Evolutionary conservation across 2,888 invertebrate species (phyloP).

Genomic region (Leptopilina syphax): DNA sequence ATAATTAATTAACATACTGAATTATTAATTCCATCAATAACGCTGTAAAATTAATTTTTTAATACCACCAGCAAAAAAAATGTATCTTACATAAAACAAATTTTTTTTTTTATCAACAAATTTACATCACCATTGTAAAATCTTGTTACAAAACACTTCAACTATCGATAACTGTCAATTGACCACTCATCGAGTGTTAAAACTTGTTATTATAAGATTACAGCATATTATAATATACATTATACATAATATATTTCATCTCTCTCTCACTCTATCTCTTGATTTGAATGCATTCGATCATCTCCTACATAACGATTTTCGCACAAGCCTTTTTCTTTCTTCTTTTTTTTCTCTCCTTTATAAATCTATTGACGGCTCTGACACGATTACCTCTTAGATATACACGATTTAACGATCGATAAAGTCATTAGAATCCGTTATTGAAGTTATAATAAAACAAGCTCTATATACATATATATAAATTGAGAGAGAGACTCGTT

Average conservation of each 20-base stretch:
- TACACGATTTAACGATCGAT: slow-evolving; percentile 41
- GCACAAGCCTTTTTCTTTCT: not conserved
- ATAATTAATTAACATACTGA: too few relatives aligned
- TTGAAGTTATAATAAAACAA: slow-evolving; percentile 38
- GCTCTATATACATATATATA: not conserved
- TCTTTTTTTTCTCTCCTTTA: too few relatives aligned
- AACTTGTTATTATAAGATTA: slow-evolving; percentile 25
- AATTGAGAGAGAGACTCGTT: slow-evolving; percentile 27
- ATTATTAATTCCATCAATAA: too few relatives aligned
- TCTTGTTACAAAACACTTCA: slow-evolving; percentile 7
- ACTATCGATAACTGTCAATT: not conserved
- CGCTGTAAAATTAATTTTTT: too few relatives aligned
- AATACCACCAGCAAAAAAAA: too few relatives aligned
- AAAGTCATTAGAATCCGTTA: slow-evolving; percentile 40
- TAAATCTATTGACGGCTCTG: slow-evolving; percentile 24
- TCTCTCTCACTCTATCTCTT: not conserved
- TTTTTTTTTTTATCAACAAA: too few relatives aligned
- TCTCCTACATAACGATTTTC: slow-evolving; percentile 3
- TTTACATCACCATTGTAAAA: not conserved
- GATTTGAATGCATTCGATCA: slow-evolving; percentile 11
- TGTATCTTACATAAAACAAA: too few relatives aligned
- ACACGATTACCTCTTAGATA: slow-evolving; percentile 4
- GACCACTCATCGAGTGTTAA: slow-evolving; percentile 2
- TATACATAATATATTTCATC: not conserved
- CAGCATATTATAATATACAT: slow-evolving; percentile 18